These are phyloP conservation scores for Azemiops feae DNA, from an alignment of 2,113 vertebrate species.

Conservation along the genomic window DNA sequence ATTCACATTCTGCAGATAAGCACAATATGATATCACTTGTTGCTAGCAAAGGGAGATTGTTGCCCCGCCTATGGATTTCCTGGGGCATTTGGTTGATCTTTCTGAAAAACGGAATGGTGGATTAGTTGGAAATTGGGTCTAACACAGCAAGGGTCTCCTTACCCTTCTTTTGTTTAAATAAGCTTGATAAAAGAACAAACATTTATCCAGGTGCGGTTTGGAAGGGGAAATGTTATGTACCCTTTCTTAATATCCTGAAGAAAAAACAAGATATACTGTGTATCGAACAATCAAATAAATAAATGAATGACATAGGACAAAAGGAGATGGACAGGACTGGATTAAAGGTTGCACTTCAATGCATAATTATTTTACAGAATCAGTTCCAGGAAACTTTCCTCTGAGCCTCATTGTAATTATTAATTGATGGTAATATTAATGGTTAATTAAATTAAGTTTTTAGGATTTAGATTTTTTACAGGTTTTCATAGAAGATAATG, in stretches of 20 bases:
- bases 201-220: neutral
- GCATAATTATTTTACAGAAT: neutral
- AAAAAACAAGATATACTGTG: neutral
- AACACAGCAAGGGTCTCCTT: neutral
- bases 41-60: neutral
- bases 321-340: neutral
- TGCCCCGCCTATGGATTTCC: neutral
- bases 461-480: neutral
- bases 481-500: neutral
- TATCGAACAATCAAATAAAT: neutral
- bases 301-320: neutral
- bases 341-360: neutral
- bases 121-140: neutral
- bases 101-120: neutral
- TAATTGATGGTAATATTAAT: neutral
- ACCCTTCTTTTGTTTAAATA: neutral
- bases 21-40: neutral
- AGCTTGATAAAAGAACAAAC: neutral
- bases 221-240: neutral
- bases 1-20: neutral
- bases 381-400: neutral
- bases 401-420: neutral
- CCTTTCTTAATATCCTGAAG: neutral
- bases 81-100: neutral
- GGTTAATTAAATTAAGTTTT: neutral